These are phyloP conservation scores for Tachystola acroxantha DNA, from an alignment of 2,888 invertebrate species.

Conservation along the genomic window DNA sequence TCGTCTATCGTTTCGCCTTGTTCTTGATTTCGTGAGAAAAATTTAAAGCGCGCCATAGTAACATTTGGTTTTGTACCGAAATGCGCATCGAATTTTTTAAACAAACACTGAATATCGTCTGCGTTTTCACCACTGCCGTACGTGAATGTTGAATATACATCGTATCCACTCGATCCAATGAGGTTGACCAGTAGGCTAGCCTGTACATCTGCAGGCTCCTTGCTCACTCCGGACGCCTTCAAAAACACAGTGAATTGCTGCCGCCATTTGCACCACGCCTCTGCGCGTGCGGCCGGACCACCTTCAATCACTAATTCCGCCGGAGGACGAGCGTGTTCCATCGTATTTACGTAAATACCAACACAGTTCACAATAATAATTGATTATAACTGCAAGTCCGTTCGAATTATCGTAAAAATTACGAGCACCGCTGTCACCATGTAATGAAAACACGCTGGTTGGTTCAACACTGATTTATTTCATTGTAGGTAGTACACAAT, in stretches of 20 bases:
- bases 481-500: no score
- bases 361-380: no score
- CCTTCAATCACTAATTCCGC: not conserved
- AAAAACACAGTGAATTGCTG: constrained; percentile 9
- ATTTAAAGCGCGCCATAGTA: no score
- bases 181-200: constrained; percentile 13
- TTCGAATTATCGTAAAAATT: no score
- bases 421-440: no score
- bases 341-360: no score
- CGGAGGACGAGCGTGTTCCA: not conserved
- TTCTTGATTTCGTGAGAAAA: constrained; percentile 13
- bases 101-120: constrained; percentile 13
- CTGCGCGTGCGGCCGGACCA: not conserved
- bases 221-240: constrained; percentile 8
- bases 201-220: no score
- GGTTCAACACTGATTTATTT: no score
- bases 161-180: constrained; percentile 19
- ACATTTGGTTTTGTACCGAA: constrained; percentile 19
- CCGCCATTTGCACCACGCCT: constrained; percentile 9
- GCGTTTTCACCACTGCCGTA: constrained; percentile 10
- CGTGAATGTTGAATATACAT: constrained; percentile 16
- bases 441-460: no score
- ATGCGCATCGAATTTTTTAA: constrained; percentile 17
- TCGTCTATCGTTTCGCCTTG: constrained; percentile 17
- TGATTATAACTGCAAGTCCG: no score